phyloP scores from a whole-genome alignment of 1,140 invertebrate species.

The Palaemon carinicauda region DNA sequence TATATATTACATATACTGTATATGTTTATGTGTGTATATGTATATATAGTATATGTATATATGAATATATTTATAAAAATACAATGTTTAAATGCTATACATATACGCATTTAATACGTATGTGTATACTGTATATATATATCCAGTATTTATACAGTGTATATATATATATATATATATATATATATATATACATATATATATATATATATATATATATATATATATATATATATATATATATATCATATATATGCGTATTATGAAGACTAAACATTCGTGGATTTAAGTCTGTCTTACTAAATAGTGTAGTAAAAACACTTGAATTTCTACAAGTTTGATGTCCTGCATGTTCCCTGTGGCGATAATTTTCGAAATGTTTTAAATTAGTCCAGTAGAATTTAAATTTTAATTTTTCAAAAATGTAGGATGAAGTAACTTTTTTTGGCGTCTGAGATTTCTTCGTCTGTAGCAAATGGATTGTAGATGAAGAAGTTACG shows the following conservation, averaged over 20 bases:
- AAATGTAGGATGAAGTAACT: too few relatives aligned
- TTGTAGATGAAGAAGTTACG: too few relatives aligned
- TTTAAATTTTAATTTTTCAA: neutral
- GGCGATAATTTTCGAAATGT: too few relatives aligned
- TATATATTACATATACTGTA: neutral
- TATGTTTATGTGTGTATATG: neutral
- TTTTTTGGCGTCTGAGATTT: too few relatives aligned
- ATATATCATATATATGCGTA: neutral
- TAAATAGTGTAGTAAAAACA: neutral
- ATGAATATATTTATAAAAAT: neutral
- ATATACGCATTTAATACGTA: too few relatives aligned
- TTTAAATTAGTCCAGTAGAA: too few relatives aligned
- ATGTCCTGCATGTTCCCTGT: too few relatives aligned
- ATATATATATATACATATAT: neutral
- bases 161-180: neutral
- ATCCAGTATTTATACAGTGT: neutral
- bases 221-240: slow-evolving; percentile 14
- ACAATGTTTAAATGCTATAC: too few relatives aligned
- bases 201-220: slow-evolving; percentile 20
- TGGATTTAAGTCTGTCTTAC: neutral
- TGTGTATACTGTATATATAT: too few relatives aligned
- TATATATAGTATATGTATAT: neutral
- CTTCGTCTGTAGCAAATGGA: too few relatives aligned
- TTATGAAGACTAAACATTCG: neutral
- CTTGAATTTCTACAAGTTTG: too few relatives aligned